Evolutionary conservation across 1,140 invertebrate species (phyloP), one percentile per base, ranked within the genome.

Genomic region (Oedothorax gibbosus): DNA sequence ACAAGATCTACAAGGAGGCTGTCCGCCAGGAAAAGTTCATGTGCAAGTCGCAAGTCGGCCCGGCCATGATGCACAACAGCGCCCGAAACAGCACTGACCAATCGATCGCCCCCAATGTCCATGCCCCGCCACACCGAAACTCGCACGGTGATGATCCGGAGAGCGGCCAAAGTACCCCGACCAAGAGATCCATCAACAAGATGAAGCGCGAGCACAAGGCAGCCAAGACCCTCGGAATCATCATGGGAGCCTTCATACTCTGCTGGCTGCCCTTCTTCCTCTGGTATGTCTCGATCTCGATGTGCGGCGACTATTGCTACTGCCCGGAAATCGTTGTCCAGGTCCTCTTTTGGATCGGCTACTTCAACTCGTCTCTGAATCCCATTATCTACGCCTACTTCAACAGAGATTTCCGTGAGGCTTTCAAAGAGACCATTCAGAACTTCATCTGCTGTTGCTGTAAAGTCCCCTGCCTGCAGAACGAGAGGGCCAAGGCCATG

Each of bases 331-430:
- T 96, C 56, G 93, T 99, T 49, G 95, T 97, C 14, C 94, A 95
- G 68, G 93, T 97, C 49, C 92, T 99, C 85, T 99, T 99, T 91
- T 99, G 98, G 98, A 97, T 99, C 88, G 98, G 98, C 54, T 99
- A 99, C 91, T 96, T 97, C 89, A 99, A 99, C 91, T 99, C 97
- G 7, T 97, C 97, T 50, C 92, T 99, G 60, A 99, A 99, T 91
- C 98, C 97, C 5, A 92, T 99, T 53, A 99, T 99, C 88, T 99
- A 99, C 91, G 97, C 97, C 80, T 99, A 99, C 91, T 99, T 99
- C 92, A 99, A 99, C 91, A 93, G 97, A 81, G 98, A 99, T 91
- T 99, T 99, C 91, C 93, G 98, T 90, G 96, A 98, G 90, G 98
- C 98, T 8, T 99, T 99, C 92, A 96, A 96, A 90, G 97, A 98